Base-by-base conservation (phyloP, 2,888 invertebrate species). In the Drosophila rubida region DNA sequence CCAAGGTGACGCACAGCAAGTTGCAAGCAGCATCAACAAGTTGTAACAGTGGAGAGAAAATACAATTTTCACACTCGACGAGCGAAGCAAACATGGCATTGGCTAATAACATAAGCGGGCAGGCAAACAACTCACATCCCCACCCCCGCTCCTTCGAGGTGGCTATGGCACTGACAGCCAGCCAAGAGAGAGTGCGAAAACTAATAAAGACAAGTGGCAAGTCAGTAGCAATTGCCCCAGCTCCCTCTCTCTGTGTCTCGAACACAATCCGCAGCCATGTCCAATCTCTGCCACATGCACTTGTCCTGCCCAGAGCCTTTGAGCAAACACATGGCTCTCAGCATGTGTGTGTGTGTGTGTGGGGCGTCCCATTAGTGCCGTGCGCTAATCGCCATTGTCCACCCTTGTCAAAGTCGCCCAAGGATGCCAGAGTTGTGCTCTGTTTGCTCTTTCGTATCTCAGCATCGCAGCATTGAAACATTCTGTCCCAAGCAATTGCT, bases 161-260 rank as follows among this genome's bases (percentile, higher is more conserved):
- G 14, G 67, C 72, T 75, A 64, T 76, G 61, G 53, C 67, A 58
- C 54, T 72, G 75, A 69, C 69, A 71, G 73, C 32, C 25, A 30
- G 14, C 30, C n/a, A 53, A 46, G 23, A 49, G 57, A 25, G 60
- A 70, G 66, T 80, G 70, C 82, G 75, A 81, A 87, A 87, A 85
- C 87, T 85, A 85, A 85, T 85, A 85, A 85, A 85, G 87, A 85
- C 84, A 87, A 85, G 84, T 85, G 86, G 84, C 84, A 78, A 86
- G 85, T 84, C 85, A 76, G 74, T 66, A 73, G 79, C 86, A 71
- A 69, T 68, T 72, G 68, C 63, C 72, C 67, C 71, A 63, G 11
- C 66, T 41, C 25, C n/a, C n/a, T 46, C 19, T 19, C 2, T 1
- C 19, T 19, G 19, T 1, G n/a, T 22, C 8, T 27, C 32, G 35